These are phyloP conservation scores for Ceratina calcarata DNA, from an alignment of 1,140 invertebrate genomes.

Conservation along the genomic window DNA sequence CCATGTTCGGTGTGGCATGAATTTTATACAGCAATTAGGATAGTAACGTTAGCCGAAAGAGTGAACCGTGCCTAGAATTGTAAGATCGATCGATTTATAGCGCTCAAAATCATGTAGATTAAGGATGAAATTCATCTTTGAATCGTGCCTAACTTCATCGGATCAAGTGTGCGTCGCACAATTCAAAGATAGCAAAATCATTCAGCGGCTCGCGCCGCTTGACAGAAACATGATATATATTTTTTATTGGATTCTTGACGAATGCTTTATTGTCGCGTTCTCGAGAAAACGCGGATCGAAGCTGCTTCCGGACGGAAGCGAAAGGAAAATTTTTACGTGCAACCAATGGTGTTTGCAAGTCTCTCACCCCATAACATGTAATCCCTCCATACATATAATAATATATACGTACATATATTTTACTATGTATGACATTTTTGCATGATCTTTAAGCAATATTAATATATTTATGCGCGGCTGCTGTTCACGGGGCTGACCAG, in stretches of 20 bases:
- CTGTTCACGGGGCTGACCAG: conserved; percentile 40
- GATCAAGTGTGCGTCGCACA: conserved; percentile 20
- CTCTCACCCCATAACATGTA: conserved; percentile 68
- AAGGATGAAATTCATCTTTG: conserved; percentile 31
- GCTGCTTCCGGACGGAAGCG: neutral
- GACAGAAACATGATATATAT: neutral
- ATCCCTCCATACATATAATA: conserved; percentile 73
- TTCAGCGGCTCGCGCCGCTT: neutral
- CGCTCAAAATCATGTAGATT: conserved; percentile 38
- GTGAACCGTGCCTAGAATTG: conserved; percentile 26
- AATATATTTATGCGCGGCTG: conserved; percentile 69
- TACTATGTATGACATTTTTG: conserved; percentile 71
- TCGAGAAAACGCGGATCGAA: conserved; percentile 7
- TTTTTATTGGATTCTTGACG: conserved; percentile 4
- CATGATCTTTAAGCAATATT: conserved; percentile 73
- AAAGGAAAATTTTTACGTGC: conserved; percentile 50
- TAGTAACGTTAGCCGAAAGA: conserved; percentile 44
- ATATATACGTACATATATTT: conserved; percentile 71
- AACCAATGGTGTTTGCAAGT: conserved; percentile 52
- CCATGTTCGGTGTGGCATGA: conserved; percentile 10
- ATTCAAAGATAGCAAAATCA: conserved; percentile 26
- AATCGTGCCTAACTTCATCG: conserved; percentile 37
- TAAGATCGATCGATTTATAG: conserved; percentile 41
- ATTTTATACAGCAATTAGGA: conserved; percentile 45
- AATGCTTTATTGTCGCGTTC: neutral